These are phyloP conservation scores for Agelastica alni DNA, from an alignment of 2,888 invertebrate species.

Conservation along the genomic window DNA sequence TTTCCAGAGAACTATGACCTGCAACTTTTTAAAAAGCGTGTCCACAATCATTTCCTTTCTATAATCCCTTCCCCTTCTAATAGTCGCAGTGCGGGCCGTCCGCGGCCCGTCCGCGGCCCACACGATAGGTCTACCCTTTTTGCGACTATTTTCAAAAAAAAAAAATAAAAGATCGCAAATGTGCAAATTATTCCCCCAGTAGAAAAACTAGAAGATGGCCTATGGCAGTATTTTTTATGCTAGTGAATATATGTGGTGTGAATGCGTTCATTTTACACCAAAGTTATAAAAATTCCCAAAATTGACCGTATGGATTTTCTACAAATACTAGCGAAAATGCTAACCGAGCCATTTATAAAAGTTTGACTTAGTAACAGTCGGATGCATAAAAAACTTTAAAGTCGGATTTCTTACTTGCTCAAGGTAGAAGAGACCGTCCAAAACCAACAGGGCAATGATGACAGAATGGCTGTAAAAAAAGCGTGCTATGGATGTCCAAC, in stretches of 20 bases:
- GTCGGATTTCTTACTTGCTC: background rate
- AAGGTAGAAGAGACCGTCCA: background rate
- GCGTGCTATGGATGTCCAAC: too few relatives aligned
- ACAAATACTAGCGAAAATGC: background rate
- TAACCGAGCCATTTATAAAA: too few relatives aligned
- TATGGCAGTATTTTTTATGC: background rate
- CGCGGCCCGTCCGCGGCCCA: too few relatives aligned
- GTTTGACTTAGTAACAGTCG: too few relatives aligned
- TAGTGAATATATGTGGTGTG: background rate
- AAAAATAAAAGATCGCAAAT: background rate
- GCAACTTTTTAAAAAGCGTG: too few relatives aligned
- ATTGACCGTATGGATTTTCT: background rate
- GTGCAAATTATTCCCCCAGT: background rate
- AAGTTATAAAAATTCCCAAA: background rate
- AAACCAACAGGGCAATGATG: background rate
- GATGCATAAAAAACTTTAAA: too few relatives aligned
- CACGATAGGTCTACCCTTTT: too few relatives aligned
- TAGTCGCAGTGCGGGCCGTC: too few relatives aligned
- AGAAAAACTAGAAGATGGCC: background rate
- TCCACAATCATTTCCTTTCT: too few relatives aligned
- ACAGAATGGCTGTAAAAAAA: background rate
- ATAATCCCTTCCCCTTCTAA: too few relatives aligned
- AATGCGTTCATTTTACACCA: background rate
- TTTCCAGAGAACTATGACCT: too few relatives aligned
- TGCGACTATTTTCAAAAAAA: too few relatives aligned